A percentile compares a stretch with the other conserved stretches of the same genome.
Evolutionary conservation across 2,797 vertebrate genomes (phyloP).

Genomic region (Acanthis flammea): DNA sequence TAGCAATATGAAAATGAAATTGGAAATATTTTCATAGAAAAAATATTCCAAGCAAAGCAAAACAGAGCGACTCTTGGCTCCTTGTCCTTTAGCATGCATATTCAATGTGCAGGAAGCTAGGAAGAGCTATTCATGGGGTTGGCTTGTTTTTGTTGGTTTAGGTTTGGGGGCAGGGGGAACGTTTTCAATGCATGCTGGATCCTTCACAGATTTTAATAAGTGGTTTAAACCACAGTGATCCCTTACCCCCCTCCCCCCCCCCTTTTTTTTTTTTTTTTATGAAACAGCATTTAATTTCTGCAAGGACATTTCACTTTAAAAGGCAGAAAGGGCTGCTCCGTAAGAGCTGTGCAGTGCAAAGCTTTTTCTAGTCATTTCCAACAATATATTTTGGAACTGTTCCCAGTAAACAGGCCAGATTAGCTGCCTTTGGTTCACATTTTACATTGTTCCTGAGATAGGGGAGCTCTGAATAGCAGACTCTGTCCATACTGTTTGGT

Average conservation of each 20-base stretch:
- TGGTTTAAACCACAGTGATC: not conserved
- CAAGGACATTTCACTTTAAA: slow-evolving; percentile 55
- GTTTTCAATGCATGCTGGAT: not conserved
- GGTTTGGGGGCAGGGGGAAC: not conserved
- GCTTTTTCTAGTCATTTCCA: slow-evolving; percentile 63
- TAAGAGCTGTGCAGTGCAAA: slow-evolving; percentile 15
- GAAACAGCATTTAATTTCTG: slow-evolving; percentile 35
- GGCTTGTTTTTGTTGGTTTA: slow-evolving; percentile 61
- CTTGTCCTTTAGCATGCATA: slow-evolving; percentile 60
- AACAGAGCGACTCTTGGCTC: slow-evolving; percentile 33
- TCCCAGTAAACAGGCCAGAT: slow-evolving; percentile 69
- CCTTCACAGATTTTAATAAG: slow-evolving; percentile 31
- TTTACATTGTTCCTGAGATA: slow-evolving; percentile 59
- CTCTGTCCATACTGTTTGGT: slow-evolving; percentile 44
- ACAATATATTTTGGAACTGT: slow-evolving; percentile 63
- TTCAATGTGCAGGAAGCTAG: slow-evolving; percentile 65
- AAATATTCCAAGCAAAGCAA: slow-evolving; percentile 70
- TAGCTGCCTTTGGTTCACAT: slow-evolving; percentile 65
- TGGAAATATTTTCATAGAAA: slow-evolving; percentile 14
- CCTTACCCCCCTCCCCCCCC: rapidly evolving
- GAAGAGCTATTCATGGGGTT: slow-evolving; percentile 51
- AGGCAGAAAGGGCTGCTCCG: slow-evolving; percentile 49
- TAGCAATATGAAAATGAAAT: not conserved
- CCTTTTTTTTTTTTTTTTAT: not conserved
- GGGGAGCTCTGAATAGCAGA: slow-evolving; percentile 68